Base-by-base conservation (phyloP, 2,113 vertebrate species). In the Megaceryle torquata region DNA sequence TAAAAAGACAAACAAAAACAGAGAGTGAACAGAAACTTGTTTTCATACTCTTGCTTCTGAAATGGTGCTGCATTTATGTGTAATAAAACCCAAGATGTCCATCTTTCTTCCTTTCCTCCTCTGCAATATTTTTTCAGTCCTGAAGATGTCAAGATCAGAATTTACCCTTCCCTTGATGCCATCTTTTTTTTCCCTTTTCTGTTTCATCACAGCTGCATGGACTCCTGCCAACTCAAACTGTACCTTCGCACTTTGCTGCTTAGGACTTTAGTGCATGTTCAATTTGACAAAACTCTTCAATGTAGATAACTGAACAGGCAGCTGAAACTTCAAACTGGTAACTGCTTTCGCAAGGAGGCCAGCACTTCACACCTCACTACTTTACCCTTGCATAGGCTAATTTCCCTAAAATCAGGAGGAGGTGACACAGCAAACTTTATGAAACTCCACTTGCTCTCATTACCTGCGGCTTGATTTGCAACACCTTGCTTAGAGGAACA, bases 1-100 rank as follows among this genome's bases (percentile, higher is more conserved):
- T 31, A 39, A 92, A 82, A 83, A 28, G 50, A 82, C 51, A 74
- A 81, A 56, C 15, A 77, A 90, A 94, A 80, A 1, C 0, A 82
- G 50, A 83, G 13, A 19, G 37, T 0, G 28, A 82, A 81, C 50
- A 91, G 54, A 92, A 91, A 63, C 41, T 71, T 82, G 35, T 82
- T 91, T 88, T 93, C 65, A 39, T 92, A n/a, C 33, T 86, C 71
- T 56, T 50, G 19, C 80, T 85, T 89, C 31, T 56, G 74, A 96
- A 94, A 86, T 19, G 10, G 65, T 33, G 28, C 80, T 89, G 64
- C 13, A 0, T 72, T 87, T 89, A 69, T 1, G 9, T 89, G 86
- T 31, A 96, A 95, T 96, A 97, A 96, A 97, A 95, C 92, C 89
- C 93, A 96, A 96, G 95, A 96, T 87, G 81, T 95, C 96, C 68